These are phyloP conservation scores for Octopus bimaculoides DNA, from an alignment of 1,140 invertebrate species.

Conservation along the genomic window DNA sequence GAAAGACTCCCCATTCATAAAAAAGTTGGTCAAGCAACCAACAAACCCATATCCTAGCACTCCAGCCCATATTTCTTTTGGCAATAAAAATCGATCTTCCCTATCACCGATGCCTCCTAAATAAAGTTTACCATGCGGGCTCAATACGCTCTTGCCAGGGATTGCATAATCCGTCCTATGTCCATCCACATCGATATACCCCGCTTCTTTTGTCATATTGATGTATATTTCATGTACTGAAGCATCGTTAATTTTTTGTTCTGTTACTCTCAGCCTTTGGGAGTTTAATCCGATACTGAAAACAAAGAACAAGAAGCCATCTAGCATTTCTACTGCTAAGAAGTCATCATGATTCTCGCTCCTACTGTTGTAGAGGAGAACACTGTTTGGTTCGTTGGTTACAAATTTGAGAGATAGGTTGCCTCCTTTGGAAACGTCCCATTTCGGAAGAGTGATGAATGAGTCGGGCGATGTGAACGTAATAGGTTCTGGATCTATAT, in stretches of 20 bases:
- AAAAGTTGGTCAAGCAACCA: conserved; percentile 90
- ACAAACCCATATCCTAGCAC: conserved; percentile 87
- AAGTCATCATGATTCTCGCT: conserved; percentile 71
- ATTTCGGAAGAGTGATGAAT: conserved; percentile 74
- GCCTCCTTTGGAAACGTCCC: conserved; percentile 84
- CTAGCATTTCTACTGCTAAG: conserved; percentile 90
- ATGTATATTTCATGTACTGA: conserved; percentile 87
- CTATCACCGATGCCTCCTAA: conserved; percentile 69
- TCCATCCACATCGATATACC: conserved; percentile 86
- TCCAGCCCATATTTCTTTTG: conserved; percentile 87
- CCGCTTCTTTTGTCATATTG: conserved; percentile 73
- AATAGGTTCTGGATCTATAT: conserved; percentile 80
- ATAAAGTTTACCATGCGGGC: conserved; percentile 80
- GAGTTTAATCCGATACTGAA: conserved; percentile 85
- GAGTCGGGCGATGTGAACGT: conserved; percentile 88
- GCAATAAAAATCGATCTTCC: conserved; percentile 64
- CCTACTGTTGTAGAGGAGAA: conserved; percentile 82
- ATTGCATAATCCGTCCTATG: conserved; percentile 86
- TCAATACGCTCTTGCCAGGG: conserved; percentile 67
- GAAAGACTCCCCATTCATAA: conserved; percentile 86
- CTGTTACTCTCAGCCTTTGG: conserved; percentile 62
- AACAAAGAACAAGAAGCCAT: conserved; percentile 88
- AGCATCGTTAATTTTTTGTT: conserved; percentile 74
- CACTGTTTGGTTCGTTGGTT: conserved; percentile 89
- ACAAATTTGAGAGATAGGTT: conserved; percentile 82